Evolutionary conservation across 2,113 vertebrate species (phyloP).

Genomic region (Scopus umbretta): DNA sequence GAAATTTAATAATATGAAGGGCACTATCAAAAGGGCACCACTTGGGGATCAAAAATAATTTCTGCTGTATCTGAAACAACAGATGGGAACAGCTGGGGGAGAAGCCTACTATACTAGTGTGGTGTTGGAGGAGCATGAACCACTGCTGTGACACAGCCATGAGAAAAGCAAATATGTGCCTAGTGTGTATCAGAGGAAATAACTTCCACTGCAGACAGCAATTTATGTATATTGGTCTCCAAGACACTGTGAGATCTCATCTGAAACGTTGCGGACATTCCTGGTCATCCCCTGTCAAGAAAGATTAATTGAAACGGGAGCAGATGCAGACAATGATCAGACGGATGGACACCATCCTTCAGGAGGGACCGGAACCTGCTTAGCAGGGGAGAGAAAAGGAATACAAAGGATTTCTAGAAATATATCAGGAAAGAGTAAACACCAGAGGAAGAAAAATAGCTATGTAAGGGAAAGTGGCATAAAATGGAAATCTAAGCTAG

Average conservation of each 20-base stretch:
- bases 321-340: neutral
- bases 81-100: neutral
- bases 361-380: neutral
- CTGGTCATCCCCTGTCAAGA: neutral
- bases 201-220: neutral
- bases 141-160: neutral
- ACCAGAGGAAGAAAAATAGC: neutral
- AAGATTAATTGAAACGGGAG: neutral
- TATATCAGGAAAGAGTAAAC: neutral
- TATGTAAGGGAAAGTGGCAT: neutral
- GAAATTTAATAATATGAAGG: neutral
- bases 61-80: neutral
- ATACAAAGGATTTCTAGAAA: conserved; percentile 16
- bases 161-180: neutral
- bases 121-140: neutral
- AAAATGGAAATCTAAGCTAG: neutral
- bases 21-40: neutral
- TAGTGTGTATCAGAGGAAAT: neutral
- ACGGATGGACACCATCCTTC: neutral
- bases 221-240: neutral
- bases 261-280: neutral
- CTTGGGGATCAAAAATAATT: neutral
- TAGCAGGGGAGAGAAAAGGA: neutral
- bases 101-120: neutral
- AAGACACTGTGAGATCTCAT: neutral